Evolutionary conservation across 1,140 invertebrate genomes (phyloP).

Genomic region (Ruditapes philippinarum): DNA sequence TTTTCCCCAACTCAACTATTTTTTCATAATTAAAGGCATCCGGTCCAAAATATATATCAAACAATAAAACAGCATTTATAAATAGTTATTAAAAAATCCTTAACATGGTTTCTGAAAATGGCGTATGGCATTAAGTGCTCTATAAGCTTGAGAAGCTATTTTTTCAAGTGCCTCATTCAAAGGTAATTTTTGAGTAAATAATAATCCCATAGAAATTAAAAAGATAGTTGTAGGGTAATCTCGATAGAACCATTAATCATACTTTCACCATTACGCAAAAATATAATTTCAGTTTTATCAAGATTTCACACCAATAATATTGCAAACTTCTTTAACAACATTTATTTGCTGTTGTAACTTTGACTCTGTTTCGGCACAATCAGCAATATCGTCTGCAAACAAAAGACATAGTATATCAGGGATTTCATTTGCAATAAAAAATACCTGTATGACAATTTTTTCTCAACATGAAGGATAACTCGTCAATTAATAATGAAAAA

Average conservation of each 20-base stretch:
- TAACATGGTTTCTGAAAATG: background rate
- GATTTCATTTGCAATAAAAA: slow-evolving; percentile 46
- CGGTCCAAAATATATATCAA: too few relatives aligned
- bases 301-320: slow-evolving; percentile 24
- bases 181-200: slow-evolving; percentile 39
- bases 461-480: background rate
- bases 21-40: too few relatives aligned
- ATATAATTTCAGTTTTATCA: slow-evolving; percentile 30
- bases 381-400: slow-evolving; percentile 37
- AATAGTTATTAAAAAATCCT: too few relatives aligned
- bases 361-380: background rate
- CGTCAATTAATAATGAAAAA: slow-evolving; percentile 36
- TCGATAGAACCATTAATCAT: slow-evolving; percentile 24
- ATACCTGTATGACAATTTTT: background rate
- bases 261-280: slow-evolving; percentile 29
- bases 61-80: too few relatives aligned
- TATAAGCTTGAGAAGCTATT: background rate
- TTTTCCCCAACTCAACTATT: too few relatives aligned
- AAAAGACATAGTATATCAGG: slow-evolving; percentile 32
- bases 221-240: background rate
- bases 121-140: background rate
- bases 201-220: slow-evolving; percentile 37
- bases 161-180: background rate
- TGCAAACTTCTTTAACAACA: background rate
- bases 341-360: slow-evolving; percentile 39